phyloP scores from a whole-genome alignment of 2,113 vertebrate genomes.

The Delphinapterus leucas region DNA sequence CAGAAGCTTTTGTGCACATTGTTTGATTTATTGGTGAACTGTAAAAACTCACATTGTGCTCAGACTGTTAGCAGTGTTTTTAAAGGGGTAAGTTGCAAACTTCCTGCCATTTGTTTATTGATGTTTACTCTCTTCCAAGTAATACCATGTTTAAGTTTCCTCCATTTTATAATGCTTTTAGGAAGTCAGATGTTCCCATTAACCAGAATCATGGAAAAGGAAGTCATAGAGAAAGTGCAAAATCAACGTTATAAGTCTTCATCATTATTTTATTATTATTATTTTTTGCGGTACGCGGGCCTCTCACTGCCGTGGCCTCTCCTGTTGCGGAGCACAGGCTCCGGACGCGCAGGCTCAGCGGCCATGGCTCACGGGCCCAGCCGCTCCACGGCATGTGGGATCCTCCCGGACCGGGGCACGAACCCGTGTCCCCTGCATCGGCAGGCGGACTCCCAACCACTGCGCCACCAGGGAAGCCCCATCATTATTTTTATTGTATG shows the following conservation, averaged over 20 bases:
- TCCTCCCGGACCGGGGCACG: no score
- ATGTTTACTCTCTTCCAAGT: not conserved
- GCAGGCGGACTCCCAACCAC: no score
- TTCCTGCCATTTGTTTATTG: not conserved
- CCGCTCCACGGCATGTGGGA: no score
- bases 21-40: constrained; percentile 91
- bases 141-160: not conserved
- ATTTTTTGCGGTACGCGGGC: no score
- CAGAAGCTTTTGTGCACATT: constrained; percentile 88
- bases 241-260: not conserved
- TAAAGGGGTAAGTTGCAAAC: constrained; percentile 89
- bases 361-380: no score
- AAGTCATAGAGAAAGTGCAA: not conserved
- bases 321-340: no score
- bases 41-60: constrained; percentile 83
- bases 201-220: not conserved
- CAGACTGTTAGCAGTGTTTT: constrained; percentile 89
- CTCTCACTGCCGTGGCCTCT: no score
- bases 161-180: not conserved
- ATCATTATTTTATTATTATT: not conserved
- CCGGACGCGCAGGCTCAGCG: no score
- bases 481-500: not conserved
- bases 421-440: no score
- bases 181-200: not conserved
- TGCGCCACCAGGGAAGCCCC: no score